phyloP scores from a whole-genome alignment of 2,888 invertebrate species.

The Hirudinaria manillensis region DNA sequence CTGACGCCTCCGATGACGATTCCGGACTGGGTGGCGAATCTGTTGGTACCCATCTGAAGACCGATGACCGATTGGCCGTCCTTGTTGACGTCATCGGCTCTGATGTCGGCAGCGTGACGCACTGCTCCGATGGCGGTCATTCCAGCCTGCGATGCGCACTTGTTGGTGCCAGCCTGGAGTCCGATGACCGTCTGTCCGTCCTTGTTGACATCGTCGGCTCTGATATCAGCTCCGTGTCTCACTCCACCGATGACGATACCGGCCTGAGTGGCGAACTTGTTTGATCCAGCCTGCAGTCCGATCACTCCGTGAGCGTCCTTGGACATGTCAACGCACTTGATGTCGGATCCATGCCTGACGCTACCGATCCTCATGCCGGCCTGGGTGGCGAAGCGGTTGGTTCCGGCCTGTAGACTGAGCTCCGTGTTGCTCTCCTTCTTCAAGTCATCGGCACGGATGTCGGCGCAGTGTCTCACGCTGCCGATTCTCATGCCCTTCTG shows the following conservation, averaged over 20 bases:
- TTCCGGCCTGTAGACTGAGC: conserved; percentile 24
- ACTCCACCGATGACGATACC: conserved; percentile 27
- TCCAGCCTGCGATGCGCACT: conserved; percentile 27
- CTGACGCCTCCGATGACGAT: conserved; percentile 31
- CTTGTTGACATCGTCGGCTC: conserved; percentile 25
- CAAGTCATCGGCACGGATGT: conserved; percentile 31
- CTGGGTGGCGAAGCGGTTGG: conserved; percentile 30
- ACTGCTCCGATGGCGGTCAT: conserved; percentile 32
- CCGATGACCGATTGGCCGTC: conserved; percentile 26
- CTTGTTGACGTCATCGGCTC: conserved; percentile 28
- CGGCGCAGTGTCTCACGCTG: conserved; percentile 39
- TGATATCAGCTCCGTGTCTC: conserved; percentile 28
- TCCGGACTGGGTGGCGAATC: conserved; percentile 25
- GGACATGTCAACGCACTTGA: conserved; percentile 26
- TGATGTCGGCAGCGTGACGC: conserved; percentile 29
- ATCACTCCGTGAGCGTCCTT: conserved; percentile 30
- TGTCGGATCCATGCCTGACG: conserved; percentile 29
- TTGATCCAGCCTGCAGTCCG: conserved; percentile 26
- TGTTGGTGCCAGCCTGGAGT: conserved; percentile 28
- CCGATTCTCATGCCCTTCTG: conserved; percentile 50
- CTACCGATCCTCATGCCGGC: conserved; percentile 26
- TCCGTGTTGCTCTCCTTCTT: conserved; percentile 30
- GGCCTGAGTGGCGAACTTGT: conserved; percentile 26
- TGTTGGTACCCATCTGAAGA: conserved; percentile 30
- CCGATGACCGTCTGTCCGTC: conserved; percentile 26